Conservation (phyloP, 2,113 vertebrate genomes). For the Neofelis nebulosa region DNA sequence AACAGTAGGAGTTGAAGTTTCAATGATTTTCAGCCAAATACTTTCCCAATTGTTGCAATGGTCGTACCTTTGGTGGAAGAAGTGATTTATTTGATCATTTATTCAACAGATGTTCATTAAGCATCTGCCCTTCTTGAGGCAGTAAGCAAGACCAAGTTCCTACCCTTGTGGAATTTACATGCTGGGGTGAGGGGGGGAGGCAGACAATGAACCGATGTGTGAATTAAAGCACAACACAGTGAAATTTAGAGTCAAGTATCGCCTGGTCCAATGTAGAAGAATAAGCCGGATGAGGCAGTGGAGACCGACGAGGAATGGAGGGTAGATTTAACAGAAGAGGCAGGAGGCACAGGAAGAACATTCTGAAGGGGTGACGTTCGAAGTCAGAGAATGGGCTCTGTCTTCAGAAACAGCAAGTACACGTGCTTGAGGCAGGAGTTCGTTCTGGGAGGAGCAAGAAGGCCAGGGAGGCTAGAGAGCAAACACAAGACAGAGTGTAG, state of each 20-base stretch:
- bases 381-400: not conserved
- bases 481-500: not conserved
- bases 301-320: too few species aligned
- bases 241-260: rapidly evolving
- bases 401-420: not conserved
- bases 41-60: not conserved
- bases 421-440: not conserved
- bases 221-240: rapidly evolving
- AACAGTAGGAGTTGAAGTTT: not conserved
- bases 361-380: not conserved
- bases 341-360: not conserved
- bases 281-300: rapidly evolving
- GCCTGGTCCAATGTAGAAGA: not conserved
- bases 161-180: not conserved
- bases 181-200: too few species aligned
- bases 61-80: not conserved
- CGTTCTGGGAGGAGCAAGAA: not conserved
- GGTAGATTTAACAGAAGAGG: too few species aligned
- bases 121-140: not conserved
- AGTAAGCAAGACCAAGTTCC: not conserved
- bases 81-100: not conserved
- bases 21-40: not conserved
- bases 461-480: not conserved
- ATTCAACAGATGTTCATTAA: not conserved
- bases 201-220: rapidly evolving